Evolutionary conservation across 2,888 invertebrate species (phyloP).

Genomic region (Drosophila atripex): DNA sequence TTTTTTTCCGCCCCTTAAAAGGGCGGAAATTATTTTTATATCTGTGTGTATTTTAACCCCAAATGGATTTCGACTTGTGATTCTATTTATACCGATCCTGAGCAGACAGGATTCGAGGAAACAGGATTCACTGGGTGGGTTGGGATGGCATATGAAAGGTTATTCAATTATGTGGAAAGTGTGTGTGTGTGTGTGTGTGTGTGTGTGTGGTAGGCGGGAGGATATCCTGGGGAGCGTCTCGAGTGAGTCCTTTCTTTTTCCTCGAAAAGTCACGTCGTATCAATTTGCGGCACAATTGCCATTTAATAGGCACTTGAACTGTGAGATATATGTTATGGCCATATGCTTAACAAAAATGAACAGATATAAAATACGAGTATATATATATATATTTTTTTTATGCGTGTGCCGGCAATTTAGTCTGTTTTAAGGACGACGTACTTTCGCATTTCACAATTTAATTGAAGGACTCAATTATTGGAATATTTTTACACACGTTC

Average conservation of each 20-base stretch:
- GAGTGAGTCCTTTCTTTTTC: conserved; percentile 62
- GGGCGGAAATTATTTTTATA: conserved; percentile 72
- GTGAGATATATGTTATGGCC: conserved; percentile 26
- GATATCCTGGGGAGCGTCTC: conserved; percentile 60
- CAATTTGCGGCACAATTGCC: conserved; percentile 79
- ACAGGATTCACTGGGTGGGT: conserved; percentile 1
- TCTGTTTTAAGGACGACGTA: conserved; percentile 22
- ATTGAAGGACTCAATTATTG: conserved; percentile 3
- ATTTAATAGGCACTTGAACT: conserved; percentile 78
- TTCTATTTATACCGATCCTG: conserved; percentile 55
- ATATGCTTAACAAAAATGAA: conserved; percentile 13
- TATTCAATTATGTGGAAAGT: conserved; percentile 70
- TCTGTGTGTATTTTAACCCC: conserved; percentile 65
- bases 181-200: conserved; percentile 30
- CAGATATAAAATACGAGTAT: background rate
- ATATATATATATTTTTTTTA: conserved; percentile 3
- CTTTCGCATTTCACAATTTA: background rate
- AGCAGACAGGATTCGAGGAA: conserved; percentile 5
- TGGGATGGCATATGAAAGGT: conserved; percentile 44
- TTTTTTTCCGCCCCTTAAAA: conserved; percentile 13
- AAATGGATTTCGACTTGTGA: conserved; percentile 52
- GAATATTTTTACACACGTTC: background rate
- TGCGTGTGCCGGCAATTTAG: conserved; percentile 64
- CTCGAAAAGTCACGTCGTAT: conserved; percentile 79
- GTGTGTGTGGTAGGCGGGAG: conserved; percentile 8